Evolutionary conservation across 1,140 invertebrate genomes (phyloP), one percentile per base, ranked within the genome.

Genomic region (Homarus americanus): DNA sequence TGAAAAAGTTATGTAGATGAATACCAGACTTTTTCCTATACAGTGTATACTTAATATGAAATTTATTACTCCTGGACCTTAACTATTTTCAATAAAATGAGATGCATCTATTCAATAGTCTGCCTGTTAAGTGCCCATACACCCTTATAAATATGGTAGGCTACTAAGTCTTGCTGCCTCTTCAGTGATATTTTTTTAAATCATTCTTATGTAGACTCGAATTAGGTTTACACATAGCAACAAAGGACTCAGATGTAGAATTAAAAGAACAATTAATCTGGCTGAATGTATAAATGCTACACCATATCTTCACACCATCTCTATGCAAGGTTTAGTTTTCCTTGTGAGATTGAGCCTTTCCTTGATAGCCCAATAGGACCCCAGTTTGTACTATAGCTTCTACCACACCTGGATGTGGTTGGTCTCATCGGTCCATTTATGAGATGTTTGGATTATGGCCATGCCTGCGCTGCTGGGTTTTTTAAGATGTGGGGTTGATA

Each of bases 71-170:
- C 10, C 78, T 20, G 20, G 20, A 34, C 1, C 79, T 58, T 34
- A 10, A 15, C 4, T 58, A 53, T 24, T 58, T 40, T 41, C 41
- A 9, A n/a, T 32, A 2, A 49, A 49, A 20, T 40, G 17, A 34
- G 17, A 79, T 32, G 28, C 38, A 41, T 49, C 17, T 10, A 5
- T 53, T 9, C 15, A 28, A 24, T 28, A 53, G 41, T 63, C 79
- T 82, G 79, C 79, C 79, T 82, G 79, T 36, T 36, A 82, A 82
- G 79, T 82, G 79, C 32, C 79, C 79, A 24, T 82, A 58, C 38
- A 53, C 15, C 38, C 28, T 63, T 82, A 44, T 49, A 63, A 36
- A 10, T 82, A 63, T 82, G n/a, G 32, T 20, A 63, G 38, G 38
- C 38, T 63, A 28, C 28, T 66, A 82, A 82, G 79, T 82, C 79